phyloP scores from a whole-genome alignment of 2,797 vertebrate species.

The Sternarchorhynchus goeldii region DNA sequence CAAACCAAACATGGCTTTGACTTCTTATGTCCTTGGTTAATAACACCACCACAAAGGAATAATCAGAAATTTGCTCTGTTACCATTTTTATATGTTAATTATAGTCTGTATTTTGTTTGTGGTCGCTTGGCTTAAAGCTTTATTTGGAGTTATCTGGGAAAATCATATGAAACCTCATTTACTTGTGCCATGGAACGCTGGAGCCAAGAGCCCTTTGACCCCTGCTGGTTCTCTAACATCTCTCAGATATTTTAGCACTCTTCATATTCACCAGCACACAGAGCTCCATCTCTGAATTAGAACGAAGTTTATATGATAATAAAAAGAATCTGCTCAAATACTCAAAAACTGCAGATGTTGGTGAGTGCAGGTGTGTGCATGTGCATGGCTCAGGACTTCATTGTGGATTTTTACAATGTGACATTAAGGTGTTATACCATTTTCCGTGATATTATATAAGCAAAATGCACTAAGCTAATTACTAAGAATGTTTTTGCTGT shows the following conservation, averaged over 20 bases:
- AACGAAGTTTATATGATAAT: not conserved
- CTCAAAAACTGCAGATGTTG: not conserved
- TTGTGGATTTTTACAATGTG: no score
- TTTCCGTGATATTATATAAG: not conserved
- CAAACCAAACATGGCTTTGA: slow-evolving; percentile 47
- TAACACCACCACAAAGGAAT: slow-evolving; percentile 40
- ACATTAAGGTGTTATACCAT: no score
- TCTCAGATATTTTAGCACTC: slow-evolving; percentile 73
- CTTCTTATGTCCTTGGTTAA: slow-evolving; percentile 16
- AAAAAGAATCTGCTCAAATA: not conserved
- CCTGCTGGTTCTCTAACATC: slow-evolving; percentile 66
- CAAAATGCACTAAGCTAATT: not conserved
- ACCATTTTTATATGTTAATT: slow-evolving; percentile 38
- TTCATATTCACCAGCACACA: slow-evolving; percentile 46
- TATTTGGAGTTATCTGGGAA: slow-evolving; percentile 55
- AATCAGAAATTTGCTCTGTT: slow-evolving; percentile 29
- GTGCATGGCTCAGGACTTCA: not conserved
- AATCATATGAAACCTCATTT: slow-evolving; percentile 65
- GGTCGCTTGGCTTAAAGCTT: slow-evolving; percentile 43
- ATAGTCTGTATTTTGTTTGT: slow-evolving; percentile 36
- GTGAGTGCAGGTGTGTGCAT: slow-evolving; percentile 10
- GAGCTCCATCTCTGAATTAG: slow-evolving; percentile 35
- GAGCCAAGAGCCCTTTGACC: slow-evolving; percentile 68
- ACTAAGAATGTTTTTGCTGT: not conserved
- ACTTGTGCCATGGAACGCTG: slow-evolving; percentile 66